These are phyloP conservation scores for Pao palembangensis DNA, from an alignment of 2,113 vertebrate species.

Conservation along the genomic window DNA sequence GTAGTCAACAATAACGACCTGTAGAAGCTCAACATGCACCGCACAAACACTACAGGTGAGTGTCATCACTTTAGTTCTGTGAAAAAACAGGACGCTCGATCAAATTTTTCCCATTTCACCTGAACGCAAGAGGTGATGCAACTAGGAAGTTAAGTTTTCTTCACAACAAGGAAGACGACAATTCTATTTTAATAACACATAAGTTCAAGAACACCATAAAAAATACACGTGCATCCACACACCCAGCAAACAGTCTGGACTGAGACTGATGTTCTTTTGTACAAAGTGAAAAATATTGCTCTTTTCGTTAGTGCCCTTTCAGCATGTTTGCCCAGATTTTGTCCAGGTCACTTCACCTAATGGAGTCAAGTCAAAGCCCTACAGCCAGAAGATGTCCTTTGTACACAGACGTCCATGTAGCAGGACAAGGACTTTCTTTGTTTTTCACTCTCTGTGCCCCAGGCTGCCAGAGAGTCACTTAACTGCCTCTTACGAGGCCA, in stretches of 20 bases:
- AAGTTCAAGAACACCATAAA: no score
- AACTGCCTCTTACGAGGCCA: constrained; percentile 54
- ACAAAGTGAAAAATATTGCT: no score
- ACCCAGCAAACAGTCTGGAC: no score
- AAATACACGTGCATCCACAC: no score
- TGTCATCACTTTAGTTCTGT: no score
- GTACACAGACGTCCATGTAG: constrained; percentile 48
- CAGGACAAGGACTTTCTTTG: constrained; percentile 38
- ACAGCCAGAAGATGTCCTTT: constrained; percentile 45
- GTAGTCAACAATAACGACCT: constrained; percentile 56
- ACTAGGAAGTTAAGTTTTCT: not conserved
- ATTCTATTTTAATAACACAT: no score
- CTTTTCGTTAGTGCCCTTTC: not conserved
- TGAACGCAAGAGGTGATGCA: not conserved
- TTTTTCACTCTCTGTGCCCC: constrained; percentile 28
- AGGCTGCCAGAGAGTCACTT: constrained; percentile 53
- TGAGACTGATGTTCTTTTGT: no score
- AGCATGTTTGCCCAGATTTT: constrained; percentile 50
- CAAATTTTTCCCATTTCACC: not conserved
- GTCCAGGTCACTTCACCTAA: constrained; percentile 74
- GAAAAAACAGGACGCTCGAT: no score
- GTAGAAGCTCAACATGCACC: no score
- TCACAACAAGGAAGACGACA: no score
- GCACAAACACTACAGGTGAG: no score
- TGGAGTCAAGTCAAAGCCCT: constrained; percentile 51